Conservation (phyloP, 1,140 invertebrate species). For the Cherax quadricarinatus region DNA sequence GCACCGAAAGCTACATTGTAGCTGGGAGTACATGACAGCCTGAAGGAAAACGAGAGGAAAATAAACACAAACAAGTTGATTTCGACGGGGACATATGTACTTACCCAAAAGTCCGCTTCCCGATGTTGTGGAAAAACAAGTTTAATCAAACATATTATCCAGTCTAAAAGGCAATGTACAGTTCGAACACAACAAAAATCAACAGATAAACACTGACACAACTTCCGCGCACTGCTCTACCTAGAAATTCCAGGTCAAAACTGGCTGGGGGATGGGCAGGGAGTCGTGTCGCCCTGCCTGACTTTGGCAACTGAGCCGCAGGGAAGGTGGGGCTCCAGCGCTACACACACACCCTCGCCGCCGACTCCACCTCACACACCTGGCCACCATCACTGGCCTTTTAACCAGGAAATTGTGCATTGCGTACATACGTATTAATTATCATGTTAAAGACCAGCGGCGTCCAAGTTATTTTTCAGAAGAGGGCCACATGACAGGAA, state of each 20-base stretch:
- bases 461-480: no score
- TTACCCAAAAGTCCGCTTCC: constrained; percentile 52
- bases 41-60: neutral
- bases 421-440: no score
- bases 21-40: neutral
- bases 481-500: no score
- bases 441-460: no score
- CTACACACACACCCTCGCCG: constrained; percentile 2
- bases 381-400: neutral
- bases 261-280: constrained; percentile 19
- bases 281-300: constrained; percentile 11
- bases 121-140: constrained; percentile 1
- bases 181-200: constrained; percentile 3
- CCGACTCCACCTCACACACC: neutral
- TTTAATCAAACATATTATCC: constrained; percentile 36
- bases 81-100: constrained; percentile 49
- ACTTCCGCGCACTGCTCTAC: constrained; percentile 31
- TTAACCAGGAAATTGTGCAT: no score
- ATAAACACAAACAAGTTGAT: constrained; percentile 39
- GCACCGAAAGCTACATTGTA: neutral
- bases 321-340: constrained; percentile 44
- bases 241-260: constrained; percentile 51
- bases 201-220: constrained; percentile 47
- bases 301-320: constrained; percentile 57
- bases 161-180: neutral